Conservation (phyloP, 2,797 vertebrate species). For the Pipistrellus pygmaeus region DNA sequence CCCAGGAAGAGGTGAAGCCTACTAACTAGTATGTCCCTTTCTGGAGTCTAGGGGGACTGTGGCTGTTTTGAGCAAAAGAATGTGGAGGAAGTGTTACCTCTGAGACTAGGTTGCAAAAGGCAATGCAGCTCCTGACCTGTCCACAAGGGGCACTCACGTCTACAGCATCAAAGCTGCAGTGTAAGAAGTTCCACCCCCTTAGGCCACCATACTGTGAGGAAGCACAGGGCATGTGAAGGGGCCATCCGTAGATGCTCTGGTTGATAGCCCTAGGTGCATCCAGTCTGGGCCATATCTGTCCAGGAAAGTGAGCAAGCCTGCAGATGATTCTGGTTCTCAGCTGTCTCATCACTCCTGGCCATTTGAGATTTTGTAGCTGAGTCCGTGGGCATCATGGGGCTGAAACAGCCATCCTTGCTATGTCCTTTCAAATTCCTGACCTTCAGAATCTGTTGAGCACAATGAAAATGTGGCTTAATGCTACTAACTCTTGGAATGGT, state of each 20-base stretch:
- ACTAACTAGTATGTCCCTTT: no score
- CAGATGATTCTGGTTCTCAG: not conserved
- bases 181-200: not conserved
- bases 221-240: not conserved
- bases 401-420: not conserved
- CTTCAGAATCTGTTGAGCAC: not conserved
- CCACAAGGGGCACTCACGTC: not conserved
- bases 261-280: accelerated
- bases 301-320: not conserved
- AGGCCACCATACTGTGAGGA: not conserved
- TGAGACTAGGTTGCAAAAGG: not conserved
- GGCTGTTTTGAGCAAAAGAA: not conserved
- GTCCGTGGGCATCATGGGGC: not conserved
- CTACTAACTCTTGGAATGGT: not conserved
- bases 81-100: not conserved
- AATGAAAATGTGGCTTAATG: not conserved
- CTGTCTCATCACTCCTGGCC: not conserved
- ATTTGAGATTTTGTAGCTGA: not conserved
- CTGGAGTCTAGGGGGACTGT: not conserved
- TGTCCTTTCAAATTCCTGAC: not conserved
- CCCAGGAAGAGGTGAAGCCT: not conserved
- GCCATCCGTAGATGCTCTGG: accelerated
- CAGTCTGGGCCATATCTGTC: not conserved
- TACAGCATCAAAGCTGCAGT: not conserved
- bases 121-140: not conserved